Evolutionary conservation across 53 echinoderm and acorn worm species (phyloP).

Genomic region (Luidia sarsii): DNA sequence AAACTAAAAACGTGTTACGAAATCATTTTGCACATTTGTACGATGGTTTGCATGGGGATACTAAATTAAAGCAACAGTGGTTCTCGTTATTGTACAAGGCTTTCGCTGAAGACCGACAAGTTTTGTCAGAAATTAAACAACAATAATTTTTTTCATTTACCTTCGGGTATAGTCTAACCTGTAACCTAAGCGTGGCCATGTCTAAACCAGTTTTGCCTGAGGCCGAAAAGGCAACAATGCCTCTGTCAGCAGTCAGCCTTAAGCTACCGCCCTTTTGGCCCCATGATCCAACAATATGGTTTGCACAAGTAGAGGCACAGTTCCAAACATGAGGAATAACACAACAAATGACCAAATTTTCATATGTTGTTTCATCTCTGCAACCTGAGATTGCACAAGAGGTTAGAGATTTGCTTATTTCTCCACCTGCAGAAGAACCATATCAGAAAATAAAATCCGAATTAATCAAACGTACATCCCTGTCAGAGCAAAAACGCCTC

Average conservation of each 20-base stretch:
- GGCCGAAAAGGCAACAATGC: neutral
- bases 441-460: neutral
- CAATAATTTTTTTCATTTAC: neutral
- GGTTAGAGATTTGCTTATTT: no score
- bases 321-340: neutral
- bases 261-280: neutral
- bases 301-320: neutral
- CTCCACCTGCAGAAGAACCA: neutral
- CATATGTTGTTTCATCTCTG: neutral
- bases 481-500: neutral
- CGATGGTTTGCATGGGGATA: no score
- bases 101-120: neutral
- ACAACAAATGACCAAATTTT: neutral
- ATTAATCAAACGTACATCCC: neutral
- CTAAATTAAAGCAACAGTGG: slow-evolving; percentile 3
- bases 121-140: neutral
- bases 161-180: neutral
- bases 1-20: neutral
- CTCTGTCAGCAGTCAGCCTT: neutral
- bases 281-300: no score
- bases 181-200: neutral
- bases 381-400: neutral
- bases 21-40: no score
- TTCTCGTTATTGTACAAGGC: neutral
- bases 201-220: no score